Base-by-base conservation (phyloP, 2,797 vertebrate species). In the Gymnodraco acuticeps region DNA sequence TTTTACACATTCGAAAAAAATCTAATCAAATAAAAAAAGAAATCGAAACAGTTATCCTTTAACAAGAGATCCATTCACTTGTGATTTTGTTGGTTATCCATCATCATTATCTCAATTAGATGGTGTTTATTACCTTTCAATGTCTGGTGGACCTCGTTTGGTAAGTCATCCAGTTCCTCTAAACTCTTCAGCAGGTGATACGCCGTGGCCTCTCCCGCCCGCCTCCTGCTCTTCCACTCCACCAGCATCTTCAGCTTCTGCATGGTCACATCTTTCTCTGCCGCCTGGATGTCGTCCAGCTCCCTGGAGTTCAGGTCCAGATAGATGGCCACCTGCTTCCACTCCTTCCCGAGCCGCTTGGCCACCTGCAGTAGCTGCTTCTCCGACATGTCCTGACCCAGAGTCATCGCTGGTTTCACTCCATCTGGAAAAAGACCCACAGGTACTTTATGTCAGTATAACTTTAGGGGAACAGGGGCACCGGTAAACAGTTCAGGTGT, bases 291-390 rank as follows among this genome's bases (percentile, higher is more conserved):
- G 38, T 94, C 88, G 0, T 96, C 94, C 5, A 96, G 92, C 27
- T 96, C 93, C 13, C 64, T 90, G 54, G 89, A 90, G 65, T 81
- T 90, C 84, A 97, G 52, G 48, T 87, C 91, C 1, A 97, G 91
- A 17, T 84, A 93, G 70, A 97, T 95, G 77, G 94, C 95, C 13
- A 95, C 89, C 64, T 95, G 87, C 79, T 94, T 92, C 96, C 96
- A 96, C 73, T 94, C 94, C 72, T 90, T 93, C 16, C 95, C 96
- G 23, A 96, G 91, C n/a, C 73, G 80, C 82, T 88, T 93, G 38
- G 96, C 95, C 0, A 97, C 77, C 43, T n/a, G 70, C 88, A 96
- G 91, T 61, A 97, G 90, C 88, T 96, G 94, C n/a, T 92, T 82
- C 43, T 96, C 96, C 0, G 95, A 95, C 64, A 96, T 70, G 13